Conservation (phyloP, 2,113 vertebrate genomes). For the Xyrauchen texanus region DNA sequence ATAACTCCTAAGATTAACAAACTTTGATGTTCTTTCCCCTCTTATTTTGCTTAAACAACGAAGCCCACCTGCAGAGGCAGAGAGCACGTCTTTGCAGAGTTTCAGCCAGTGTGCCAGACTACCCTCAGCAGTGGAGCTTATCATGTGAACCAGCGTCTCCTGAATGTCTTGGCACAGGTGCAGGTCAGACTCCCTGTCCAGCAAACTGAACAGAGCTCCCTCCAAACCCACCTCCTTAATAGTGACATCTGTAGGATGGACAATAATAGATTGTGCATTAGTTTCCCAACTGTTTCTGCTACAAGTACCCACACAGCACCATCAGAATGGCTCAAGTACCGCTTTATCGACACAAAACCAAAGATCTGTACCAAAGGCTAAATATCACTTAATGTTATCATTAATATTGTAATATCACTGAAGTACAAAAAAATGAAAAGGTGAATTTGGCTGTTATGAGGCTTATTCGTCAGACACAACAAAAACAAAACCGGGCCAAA, state of each 20-base stretch:
- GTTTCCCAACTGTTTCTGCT: too few species aligned
- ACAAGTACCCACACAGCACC: too few species aligned
- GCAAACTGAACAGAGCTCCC: slow-evolving; percentile 84
- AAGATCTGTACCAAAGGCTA: too few species aligned
- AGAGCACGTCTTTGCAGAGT: slow-evolving; percentile 92
- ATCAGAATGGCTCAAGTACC: too few species aligned
- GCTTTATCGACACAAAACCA: too few species aligned
- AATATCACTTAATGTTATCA: too few species aligned
- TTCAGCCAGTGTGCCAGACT: slow-evolving; percentile 91
- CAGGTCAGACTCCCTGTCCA: slow-evolving; percentile 87
- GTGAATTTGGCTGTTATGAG: too few species aligned
- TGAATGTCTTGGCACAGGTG: slow-evolving; percentile 82
- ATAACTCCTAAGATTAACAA: background rate
- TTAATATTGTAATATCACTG: too few species aligned
- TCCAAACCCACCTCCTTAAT: slow-evolving; percentile 91
- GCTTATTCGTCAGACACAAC: too few species aligned
- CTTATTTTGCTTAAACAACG: background rate
- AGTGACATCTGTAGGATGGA: slow-evolving; percentile 80
- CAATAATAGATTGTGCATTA: too few species aligned
- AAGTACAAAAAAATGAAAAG: too few species aligned
- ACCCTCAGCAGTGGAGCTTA: slow-evolving; percentile 79
- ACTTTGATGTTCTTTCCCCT: background rate
- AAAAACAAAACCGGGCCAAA: too few species aligned
- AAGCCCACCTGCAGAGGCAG: slow-evolving; percentile 81
- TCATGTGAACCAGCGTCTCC: slow-evolving; percentile 89